Conservation (phyloP, 2,113 vertebrate species). For the Pollimyrus isidori region DNA sequence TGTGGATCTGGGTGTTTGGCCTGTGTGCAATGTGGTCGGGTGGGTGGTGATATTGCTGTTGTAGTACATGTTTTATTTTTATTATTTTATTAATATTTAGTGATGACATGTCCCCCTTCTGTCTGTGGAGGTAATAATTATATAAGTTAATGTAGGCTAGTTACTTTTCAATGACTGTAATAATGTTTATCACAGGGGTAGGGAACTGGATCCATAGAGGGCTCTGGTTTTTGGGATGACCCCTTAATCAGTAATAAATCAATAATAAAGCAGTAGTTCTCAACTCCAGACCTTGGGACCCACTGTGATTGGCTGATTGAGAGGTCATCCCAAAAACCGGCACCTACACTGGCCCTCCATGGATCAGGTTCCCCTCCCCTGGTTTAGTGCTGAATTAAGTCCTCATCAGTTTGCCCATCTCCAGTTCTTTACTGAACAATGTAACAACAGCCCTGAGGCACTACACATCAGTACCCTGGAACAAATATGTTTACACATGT, state of each 20-base stretch:
- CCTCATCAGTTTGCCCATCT: background rate
- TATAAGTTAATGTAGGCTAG: background rate
- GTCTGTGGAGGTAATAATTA: background rate
- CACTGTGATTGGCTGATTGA: too few species aligned
- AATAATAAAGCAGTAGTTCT: too few species aligned
- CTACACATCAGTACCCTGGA: background rate
- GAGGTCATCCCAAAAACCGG: too few species aligned
- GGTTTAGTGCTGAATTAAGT: background rate
- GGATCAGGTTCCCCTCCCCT: too few species aligned
- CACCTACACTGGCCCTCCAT: too few species aligned
- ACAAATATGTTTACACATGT: too few species aligned
- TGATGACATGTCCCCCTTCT: background rate
- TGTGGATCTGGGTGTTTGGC: background rate
- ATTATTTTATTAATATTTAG: background rate
- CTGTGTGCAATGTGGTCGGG: background rate
- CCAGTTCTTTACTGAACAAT: background rate
- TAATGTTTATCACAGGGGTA: too few species aligned
- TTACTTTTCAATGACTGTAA: background rate
- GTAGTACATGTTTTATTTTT: background rate
- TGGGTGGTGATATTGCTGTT: background rate
- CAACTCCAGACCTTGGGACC: too few species aligned
- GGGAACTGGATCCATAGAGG: too few species aligned
- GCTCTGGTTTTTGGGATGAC: too few species aligned
- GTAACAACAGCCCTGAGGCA: background rate
- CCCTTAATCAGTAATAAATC: too few species aligned